Evolutionary conservation across 2,113 vertebrate species (phyloP).

Genomic region (Bos javanicus): DNA sequence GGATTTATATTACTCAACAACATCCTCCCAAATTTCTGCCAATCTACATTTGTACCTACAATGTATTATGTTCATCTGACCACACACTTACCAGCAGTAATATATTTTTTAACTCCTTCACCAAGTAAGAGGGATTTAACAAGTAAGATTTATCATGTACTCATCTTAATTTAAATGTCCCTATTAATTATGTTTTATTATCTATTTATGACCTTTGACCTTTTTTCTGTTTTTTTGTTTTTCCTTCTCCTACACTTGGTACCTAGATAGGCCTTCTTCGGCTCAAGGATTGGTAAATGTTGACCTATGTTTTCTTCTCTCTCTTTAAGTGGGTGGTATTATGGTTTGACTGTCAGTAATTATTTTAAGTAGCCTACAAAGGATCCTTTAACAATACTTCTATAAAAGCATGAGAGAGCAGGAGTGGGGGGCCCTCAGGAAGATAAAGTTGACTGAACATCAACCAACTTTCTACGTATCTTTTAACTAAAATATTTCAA

Average conservation of each 20-base stretch:
- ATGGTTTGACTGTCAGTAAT: background rate
- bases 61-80: background rate
- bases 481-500: slow-evolving; percentile 35
- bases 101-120: slow-evolving; percentile 16
- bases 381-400: background rate
- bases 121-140: background rate
- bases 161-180: background rate
- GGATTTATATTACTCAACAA: background rate
- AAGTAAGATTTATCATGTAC: background rate
- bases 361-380: slow-evolving; percentile 7
- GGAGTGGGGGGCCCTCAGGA: background rate
- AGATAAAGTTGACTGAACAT: background rate
- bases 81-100: background rate
- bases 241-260: background rate
- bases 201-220: background rate
- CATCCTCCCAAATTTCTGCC: background rate
- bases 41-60: background rate
- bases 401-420: slow-evolving; percentile 23
- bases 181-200: background rate
- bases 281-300: background rate
- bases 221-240: background rate
- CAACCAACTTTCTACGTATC: background rate
- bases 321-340: background rate
- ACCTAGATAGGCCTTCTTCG: background rate
- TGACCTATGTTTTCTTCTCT: background rate